Evolutionary conservation across 2,888 invertebrate genomes (phyloP), one percentile per base, ranked within the genome.

Genomic region (Oxyteleia sp.): DNA sequence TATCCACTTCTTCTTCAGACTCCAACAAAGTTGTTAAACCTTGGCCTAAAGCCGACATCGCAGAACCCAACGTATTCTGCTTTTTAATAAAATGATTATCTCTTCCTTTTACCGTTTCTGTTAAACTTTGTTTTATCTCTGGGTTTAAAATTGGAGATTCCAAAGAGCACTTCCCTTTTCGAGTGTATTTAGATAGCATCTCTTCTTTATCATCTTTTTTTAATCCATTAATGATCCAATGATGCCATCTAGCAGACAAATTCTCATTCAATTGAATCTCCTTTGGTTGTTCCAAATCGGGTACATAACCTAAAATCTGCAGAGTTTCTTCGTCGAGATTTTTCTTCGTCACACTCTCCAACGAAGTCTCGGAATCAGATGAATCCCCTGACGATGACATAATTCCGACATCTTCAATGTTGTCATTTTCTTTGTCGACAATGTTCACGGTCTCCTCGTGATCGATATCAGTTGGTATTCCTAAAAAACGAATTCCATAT

Each of bases 231-330:
- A 8, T 57, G 11, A 10, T 13, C 57, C 57, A 57, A 38, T 15
- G 13, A 2, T 57, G 11, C 38, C 35, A 43, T 59, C 23, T 43
- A 7, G 29, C 20, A 18, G 49, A 5, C 18, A 23, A 11, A 23
- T 49, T 49, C 10, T 5, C 15, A 10, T 49, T 18, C 8, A 49
- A 16, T 20, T 49, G 7, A 7, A 59, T 41, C n/a, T 23, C 23
- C 3, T 43, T 10, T 15, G 59, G 59, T 7, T 59, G 20, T 10
- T 41, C 43, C 20, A 59, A 43, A 5, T 43, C 59, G 0, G 43
- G 43, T 3, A 59, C 43, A 43, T 59, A 59, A 41, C 59, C 59
- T 59, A 59, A 41, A 18, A 59, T 41, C 43, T 43, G 8, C 26
- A 43, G 3, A 8, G 59, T 43, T 13, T 59, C 41, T 0, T 41